Evolutionary conservation across 2,113 vertebrate genomes (phyloP), one percentile per base, ranked within the genome.

Genomic region (Elanus axillaris): DNA sequence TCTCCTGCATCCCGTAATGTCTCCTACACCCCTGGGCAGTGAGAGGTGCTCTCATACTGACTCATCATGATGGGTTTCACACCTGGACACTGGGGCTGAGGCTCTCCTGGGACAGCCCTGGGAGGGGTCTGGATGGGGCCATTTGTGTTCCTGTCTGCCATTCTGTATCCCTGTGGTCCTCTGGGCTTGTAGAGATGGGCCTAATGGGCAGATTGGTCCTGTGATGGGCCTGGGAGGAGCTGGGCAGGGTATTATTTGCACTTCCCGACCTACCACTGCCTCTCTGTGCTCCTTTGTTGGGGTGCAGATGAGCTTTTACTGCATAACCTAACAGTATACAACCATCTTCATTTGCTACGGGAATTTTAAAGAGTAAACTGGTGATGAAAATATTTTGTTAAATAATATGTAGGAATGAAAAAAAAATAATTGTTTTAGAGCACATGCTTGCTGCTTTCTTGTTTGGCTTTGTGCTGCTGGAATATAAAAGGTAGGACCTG

Each of bases 31-130:
- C 7, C 9, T 40, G 56, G n/a, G 10, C 34, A 53, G 38, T 52
- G 43, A n/a, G 56, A 68, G 40, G 13, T 58, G 38, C 9, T 83
- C 20, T 66, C 38, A 16, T 77, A 9, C 45, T 42, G 21, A 18
- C 19, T 59, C 0, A 7, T 16, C 0, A 0, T 32, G 34, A 21
- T 81, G 20, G 5, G 9, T 81, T 94, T 85, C 38, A 40, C 27
- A 74, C 9, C 20, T 34, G 36, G 53, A 9, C 7, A 4, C 6
- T n/a, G 38, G 23, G 13, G 18, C 43, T 42, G 47, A 36, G 13
- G 15, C 27, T 58, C 2, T 87, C 11, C 29, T 34, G 63, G 7
- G 18, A 11, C 43, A 84, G 29, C 19, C 8, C 16, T 75, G 13
- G 31, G 10, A 38, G 27, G 38, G 42, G 6, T 60, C 42, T 66